Evolutionary conservation across 2,113 vertebrate species (phyloP).

Genomic region (Tinamus guttatus): DNA sequence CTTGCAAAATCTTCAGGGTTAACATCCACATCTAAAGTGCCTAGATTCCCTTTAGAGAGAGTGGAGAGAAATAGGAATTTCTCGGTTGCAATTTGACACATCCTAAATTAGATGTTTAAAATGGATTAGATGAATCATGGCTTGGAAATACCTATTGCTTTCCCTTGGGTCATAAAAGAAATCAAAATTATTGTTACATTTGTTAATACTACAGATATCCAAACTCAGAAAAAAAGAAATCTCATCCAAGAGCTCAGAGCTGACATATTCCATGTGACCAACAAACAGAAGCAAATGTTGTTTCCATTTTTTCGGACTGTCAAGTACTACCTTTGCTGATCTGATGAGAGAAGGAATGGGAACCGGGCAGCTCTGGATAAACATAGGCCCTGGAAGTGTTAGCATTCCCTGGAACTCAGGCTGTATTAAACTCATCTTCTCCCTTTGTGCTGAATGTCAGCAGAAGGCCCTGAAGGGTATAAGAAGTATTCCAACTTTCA

Average conservation of each 20-base stretch:
- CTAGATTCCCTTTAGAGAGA: background rate
- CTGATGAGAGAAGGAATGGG: background rate
- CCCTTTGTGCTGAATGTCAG: background rate
- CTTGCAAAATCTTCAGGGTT: background rate
- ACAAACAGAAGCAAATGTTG: background rate
- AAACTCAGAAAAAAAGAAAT: background rate
- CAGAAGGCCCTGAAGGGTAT: background rate
- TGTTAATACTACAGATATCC: background rate
- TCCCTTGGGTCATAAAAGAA: background rate
- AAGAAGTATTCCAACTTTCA: background rate
- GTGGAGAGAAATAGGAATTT: background rate
- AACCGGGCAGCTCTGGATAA: background rate
- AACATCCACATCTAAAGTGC: background rate
- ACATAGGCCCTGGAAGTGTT: background rate
- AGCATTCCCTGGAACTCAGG: background rate
- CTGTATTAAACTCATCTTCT: background rate
- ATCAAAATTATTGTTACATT: rapidly evolving
- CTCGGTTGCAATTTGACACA: background rate
- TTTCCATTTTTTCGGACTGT: background rate
- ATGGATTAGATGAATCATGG: background rate
- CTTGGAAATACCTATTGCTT: background rate
- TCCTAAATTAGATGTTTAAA: background rate
- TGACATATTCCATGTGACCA: background rate
- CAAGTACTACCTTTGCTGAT: background rate
- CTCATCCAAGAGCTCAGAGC: background rate